Evolutionary conservation across 2,888 invertebrate species (phyloP).

Genomic region (Lepidochrysops patricia): DNA sequence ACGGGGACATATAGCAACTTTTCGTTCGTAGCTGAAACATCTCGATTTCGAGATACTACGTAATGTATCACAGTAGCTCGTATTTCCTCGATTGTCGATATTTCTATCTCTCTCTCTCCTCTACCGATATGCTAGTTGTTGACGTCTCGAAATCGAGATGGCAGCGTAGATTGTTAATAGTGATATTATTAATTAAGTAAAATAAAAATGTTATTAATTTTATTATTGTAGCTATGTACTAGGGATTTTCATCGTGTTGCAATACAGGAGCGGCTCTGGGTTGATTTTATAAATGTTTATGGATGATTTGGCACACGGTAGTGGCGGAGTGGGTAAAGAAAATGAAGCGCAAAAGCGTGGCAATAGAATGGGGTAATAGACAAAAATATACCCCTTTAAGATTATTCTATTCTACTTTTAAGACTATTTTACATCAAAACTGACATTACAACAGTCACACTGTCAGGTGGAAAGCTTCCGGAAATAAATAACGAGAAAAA

Average conservation of each 20-base stretch:
- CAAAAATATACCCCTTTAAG: no score
- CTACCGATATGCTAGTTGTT: neutral
- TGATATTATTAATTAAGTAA: constrained; percentile 69
- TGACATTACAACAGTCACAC: no score
- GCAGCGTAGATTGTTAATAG: constrained; percentile 71
- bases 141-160: constrained; percentile 47
- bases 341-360: neutral
- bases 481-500: no score
- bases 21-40: constrained; percentile 49
- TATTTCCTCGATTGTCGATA: neutral
- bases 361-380: neutral
- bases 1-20: constrained; percentile 44
- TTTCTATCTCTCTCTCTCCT: neutral
- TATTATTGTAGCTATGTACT: constrained; percentile 60
- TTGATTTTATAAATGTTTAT: constrained; percentile 32
- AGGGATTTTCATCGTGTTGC: constrained; percentile 66
- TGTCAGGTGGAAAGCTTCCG: neutral
- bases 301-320: neutral
- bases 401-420: no score
- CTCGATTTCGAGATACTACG: constrained; percentile 45
- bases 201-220: constrained; percentile 68
- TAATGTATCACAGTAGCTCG: neutral
- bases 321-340: neutral
- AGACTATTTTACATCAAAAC: no score
- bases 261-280: constrained; percentile 37